phyloP scores from a whole-genome alignment of 2,113 vertebrate genomes.

The Catharus fuscescens region DNA sequence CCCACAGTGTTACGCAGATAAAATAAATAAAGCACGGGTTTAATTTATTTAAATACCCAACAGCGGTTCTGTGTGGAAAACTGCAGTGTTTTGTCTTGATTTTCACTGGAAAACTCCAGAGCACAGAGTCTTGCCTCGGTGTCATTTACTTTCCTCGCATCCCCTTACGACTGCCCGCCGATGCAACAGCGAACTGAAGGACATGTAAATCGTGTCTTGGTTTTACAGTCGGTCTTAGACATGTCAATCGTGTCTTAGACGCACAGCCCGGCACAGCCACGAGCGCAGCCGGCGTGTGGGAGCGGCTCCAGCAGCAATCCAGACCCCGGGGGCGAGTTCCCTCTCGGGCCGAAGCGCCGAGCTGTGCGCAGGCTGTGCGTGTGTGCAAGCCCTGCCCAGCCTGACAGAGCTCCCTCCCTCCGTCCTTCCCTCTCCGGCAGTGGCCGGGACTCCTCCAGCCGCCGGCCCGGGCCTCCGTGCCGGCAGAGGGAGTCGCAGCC shows the following conservation, averaged over 20 bases:
- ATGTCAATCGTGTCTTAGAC: rapidly evolving
- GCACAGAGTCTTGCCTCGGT: not conserved
- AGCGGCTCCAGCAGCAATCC: rapidly evolving
- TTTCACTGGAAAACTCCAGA: not conserved
- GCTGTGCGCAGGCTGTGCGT: rapidly evolving
- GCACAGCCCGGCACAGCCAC: rapidly evolving
- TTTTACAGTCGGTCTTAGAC: no score
- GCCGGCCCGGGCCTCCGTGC: not conserved
- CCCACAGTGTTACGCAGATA: not conserved
- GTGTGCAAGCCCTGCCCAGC: not conserved
- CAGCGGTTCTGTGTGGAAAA: not conserved
- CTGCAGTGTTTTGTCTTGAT: not conserved
- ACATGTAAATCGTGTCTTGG: no score
- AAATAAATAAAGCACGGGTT: not conserved
- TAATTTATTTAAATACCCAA: not conserved
- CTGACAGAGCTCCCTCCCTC: no score
- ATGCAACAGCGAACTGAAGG: rapidly evolving
- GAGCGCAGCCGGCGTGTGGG: not conserved
- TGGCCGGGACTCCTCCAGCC: rapidly evolving
- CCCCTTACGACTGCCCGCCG: not conserved
- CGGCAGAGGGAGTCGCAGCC: not conserved
- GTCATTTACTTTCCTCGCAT: not conserved
- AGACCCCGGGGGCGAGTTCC: rapidly evolving
- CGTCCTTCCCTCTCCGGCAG: no score
- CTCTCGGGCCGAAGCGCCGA: rapidly evolving